Evolutionary conservation across 1,140 invertebrate genomes (phyloP), one percentile per base, ranked within the genome.

Genomic region (Microplitis mediator): DNA sequence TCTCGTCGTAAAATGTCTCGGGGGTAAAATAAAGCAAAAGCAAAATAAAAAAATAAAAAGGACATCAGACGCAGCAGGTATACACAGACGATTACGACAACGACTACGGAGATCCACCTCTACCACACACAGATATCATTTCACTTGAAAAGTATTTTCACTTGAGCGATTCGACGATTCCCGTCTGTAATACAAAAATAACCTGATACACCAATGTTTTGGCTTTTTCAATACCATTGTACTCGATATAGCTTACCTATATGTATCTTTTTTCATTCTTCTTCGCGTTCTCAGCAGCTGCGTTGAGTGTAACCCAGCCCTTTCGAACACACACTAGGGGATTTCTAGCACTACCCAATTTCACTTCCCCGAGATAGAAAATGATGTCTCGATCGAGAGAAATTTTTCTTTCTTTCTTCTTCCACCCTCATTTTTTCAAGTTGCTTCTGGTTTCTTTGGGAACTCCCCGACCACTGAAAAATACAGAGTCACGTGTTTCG

Each of bases 401-500:
- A 66, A 36, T 66, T 56, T 31, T 56, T n/a, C n/a, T 56, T 56
- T 66, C 14, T 45, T 45, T 9, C 4, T 66, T 66, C 51, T 39
- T 50, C 4, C 39, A 6, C 11, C 3, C 16, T 23, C 45, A 16
- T 64, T 9, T 39, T 64, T 32, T 16, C 23, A 5, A 34, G 31
- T 16, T 16, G 36, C 50, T 60, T 58, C 16, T 69, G 11, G 13
- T 36, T 52, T 60, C 67, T 23, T n/a, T 58, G 54, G 13, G n/a
- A 32, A 14, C 35, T 34, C 16, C 67, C 63, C 65, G 50, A 8
- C 39, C 39, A 45, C 39, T 45, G 8, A 45, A 45, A 45, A 45
- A 3, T 35, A n/a, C 16, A 50, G 36, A 50, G 62, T 50, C 72
- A 61, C 71, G 67, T 75, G 72, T 78, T 79, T 77, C 75, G 63